Evolutionary conservation across 2,113 vertebrate genomes (phyloP).

Genomic region (Alligator sinensis): DNA sequence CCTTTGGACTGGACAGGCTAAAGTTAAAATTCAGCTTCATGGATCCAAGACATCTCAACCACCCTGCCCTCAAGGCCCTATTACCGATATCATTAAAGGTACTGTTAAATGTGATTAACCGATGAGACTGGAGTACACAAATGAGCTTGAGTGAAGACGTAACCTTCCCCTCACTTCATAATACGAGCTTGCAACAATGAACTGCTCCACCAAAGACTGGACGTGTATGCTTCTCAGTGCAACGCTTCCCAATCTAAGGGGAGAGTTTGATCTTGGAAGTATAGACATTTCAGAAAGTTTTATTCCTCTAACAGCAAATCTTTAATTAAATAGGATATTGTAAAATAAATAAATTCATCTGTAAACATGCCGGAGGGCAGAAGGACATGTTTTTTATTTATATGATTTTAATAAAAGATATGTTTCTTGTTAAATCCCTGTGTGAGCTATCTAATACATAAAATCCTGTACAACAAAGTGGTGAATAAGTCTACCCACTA

Average conservation of each 20-base stretch:
- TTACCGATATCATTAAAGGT: neutral
- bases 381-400: slow-evolving; percentile 63
- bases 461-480: neutral
- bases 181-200: neutral
- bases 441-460: slow-evolving; percentile 16
- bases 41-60: too few relatives aligned
- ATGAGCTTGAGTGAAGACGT: neutral
- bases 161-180: neutral
- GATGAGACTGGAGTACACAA: neutral
- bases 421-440: slow-evolving; percentile 50
- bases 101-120: neutral
- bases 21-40: too few relatives aligned
- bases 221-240: neutral
- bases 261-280: slow-evolving; percentile 13
- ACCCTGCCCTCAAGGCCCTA: too few relatives aligned
- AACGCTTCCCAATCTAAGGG: neutral
- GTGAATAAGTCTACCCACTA: neutral
- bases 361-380: slow-evolving; percentile 57
- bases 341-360: slow-evolving; percentile 66
- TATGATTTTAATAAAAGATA: slow-evolving; percentile 65
- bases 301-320: slow-evolving; percentile 45
- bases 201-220: neutral
- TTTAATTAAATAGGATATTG: slow-evolving; percentile 66
- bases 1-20: too few relatives aligned
- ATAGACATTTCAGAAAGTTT: slow-evolving; percentile 35